These are phyloP conservation scores for Sitobion miscanthi DNA, from an alignment of 1,140 invertebrate species.

Conservation along the genomic window DNA sequence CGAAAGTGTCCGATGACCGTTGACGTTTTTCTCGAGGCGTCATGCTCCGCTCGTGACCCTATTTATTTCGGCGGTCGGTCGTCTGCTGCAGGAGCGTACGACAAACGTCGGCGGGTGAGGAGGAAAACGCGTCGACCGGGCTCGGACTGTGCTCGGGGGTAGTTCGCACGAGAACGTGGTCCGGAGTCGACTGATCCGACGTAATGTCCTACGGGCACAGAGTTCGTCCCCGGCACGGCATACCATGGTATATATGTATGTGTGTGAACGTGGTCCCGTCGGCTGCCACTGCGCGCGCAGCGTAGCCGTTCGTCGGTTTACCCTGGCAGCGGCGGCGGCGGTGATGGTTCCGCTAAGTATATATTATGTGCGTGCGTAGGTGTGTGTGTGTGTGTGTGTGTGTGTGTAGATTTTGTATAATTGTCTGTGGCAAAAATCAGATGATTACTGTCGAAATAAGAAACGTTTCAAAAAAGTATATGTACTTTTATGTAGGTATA, in stretches of 20 bases:
- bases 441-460: background rate
- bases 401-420: background rate
- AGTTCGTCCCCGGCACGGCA: background rate
- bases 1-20: background rate
- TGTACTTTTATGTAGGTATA: too few species aligned
- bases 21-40: background rate
- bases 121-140: background rate
- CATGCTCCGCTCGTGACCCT: background rate
- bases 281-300: background rate
- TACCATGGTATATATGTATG: background rate
- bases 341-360: background rate
- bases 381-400: background rate
- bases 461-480: background rate
- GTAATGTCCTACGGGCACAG: slow-evolving; percentile 1
- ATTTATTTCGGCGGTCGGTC: background rate
- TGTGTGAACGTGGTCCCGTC: background rate
- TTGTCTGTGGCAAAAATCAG: background rate
- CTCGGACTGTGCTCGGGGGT: background rate
- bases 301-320: background rate
- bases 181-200: slow-evolving; percentile 46
- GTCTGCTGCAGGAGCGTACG: background rate
- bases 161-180: background rate
- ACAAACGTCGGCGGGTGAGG: background rate
- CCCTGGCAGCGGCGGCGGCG: background rate
- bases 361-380: background rate